Base-by-base conservation (phyloP, 2,113 vertebrate genomes). In the Plecotus auritus region DNA sequence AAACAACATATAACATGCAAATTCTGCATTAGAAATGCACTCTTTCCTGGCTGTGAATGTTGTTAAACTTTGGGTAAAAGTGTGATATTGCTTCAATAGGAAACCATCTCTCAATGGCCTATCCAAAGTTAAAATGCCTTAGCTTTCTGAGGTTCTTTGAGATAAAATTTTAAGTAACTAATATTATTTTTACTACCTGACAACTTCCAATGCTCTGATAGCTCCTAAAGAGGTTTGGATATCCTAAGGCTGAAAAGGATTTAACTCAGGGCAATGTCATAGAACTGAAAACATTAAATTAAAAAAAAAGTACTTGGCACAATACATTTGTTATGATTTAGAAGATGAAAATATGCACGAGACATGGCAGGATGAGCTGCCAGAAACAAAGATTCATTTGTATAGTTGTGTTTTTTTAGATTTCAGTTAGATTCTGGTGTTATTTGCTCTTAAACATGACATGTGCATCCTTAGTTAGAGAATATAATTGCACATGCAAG, bases 111-210 rank as follows among this genome's bases (percentile, higher is more conserved):
- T 22, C 69, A 17, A 12, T n/a, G 73, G n/a, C 8, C 23, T 51
- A 73, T 37, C 64, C 70, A 67, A 67, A n/a, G 14, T 69, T 69
- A 37, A 37, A n/a, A 81, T 26, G 26, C 13, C 18, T 86, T 23
- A 66, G n/a, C 42, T 66, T 66, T 56, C 13, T 40, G 56, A 66
- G 61, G 66, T 76, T 67, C 82, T 83, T 69, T 74, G 49, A 94
- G 45, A 91, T 66, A 76, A 86, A 92, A 94, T 74, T 90, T 37
- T 88, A 94, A 94, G 56, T 67, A 80, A 77, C 40, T 73, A 87
- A 78, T 85, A 40, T 17, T 20, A 40, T 70, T 90, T 83, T 86
- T 89, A 90, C 78, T 73, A 73, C 20, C 85, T 83, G n/a, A 28
- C 47, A 94, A 74, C 22, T 88, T 77, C 51, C 40, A 23, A n/a